Base-by-base conservation (phyloP, 2,113 vertebrate species). In the Anoplopoma fimbria region DNA sequence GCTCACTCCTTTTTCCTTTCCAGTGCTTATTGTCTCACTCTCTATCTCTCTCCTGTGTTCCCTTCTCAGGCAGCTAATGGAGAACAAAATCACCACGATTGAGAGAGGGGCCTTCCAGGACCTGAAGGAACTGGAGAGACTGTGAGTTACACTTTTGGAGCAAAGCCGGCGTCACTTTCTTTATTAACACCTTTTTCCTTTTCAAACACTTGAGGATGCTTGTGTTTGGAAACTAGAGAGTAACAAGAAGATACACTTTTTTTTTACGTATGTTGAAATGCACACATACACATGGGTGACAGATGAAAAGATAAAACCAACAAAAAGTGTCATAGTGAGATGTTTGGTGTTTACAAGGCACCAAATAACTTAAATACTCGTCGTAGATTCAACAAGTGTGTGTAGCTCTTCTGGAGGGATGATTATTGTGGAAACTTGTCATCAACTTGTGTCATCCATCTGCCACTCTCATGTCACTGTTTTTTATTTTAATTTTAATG, bases 21-120 rank as follows among this genome's bases (percentile, higher is more conserved):
- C 29, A 38, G 2, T 81, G 23, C 42, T 74, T 63, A 65, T 87
- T 87, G 70, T 77, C 84, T 91, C 83, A 85, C 69, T 81, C 64
- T 4, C 69, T 81, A 61, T 4, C 51, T 93, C 93, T 58, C 25
- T 60, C 77, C 93, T 65, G 62, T 83, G 62, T 90, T 64, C 0
- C 81, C 73, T 95, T 96, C 79, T 89, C 95, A 99, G 98, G 93
- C 98, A 99, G 94, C 96, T 99, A 70, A 99, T 99, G 98, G 98
- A 99, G 93, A 99, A 99, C 93, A 99, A 97, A 95, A 99, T 99
- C 92, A 98, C 93, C 88, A 95, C 96, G 53, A 98, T 99, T 4
- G 98, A 99, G 91, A 96, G 97, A 89, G 98, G 98, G 92, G 97
- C 98, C 51, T 99, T 99, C 94, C 97, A 99, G 94, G 98, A 99